Evolutionary conservation across 2,113 vertebrate species (phyloP).

Genomic region (Oncorhynchus tshawytscha): DNA sequence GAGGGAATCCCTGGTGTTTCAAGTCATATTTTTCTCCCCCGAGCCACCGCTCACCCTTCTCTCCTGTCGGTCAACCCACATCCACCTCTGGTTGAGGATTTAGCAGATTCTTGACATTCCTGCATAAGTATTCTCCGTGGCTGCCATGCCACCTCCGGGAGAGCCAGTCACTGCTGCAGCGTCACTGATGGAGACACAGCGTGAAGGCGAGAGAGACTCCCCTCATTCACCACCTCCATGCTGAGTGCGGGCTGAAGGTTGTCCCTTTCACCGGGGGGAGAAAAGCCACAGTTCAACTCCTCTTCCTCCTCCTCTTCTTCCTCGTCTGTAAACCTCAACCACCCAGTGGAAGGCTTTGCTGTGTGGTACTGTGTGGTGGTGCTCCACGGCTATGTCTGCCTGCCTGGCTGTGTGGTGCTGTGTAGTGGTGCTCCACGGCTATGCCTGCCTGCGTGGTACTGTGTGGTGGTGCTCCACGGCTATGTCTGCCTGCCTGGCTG

Average conservation of each 20-base stretch:
- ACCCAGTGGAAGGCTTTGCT: neutral
- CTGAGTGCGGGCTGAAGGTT: conserved; percentile 30
- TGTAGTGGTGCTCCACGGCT: too few species aligned
- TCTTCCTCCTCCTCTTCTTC: conserved; percentile 14
- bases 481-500: too few species aligned
- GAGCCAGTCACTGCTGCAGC: neutral
- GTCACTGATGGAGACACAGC: conserved; percentile 9
- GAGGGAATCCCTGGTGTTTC: conserved; percentile 55
- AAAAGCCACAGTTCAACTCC: conserved; percentile 26
- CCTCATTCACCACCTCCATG: conserved; percentile 1
- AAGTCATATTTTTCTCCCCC: neutral
- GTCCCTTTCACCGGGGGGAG: conserved; percentile 23
- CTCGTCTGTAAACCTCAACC: conserved; percentile 2
- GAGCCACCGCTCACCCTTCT: neutral
- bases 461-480: too few species aligned
- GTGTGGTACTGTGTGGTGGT: neutral
- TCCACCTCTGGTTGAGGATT: conserved; percentile 5
- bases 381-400: conserved; percentile 4
- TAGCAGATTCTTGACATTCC: conserved; percentile 25
- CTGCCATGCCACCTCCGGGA: conserved; percentile 18
- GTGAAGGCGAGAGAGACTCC: conserved; percentile 10
- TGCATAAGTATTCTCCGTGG: conserved; percentile 21
- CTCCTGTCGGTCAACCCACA: neutral
- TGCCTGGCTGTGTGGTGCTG: neutral
- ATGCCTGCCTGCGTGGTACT: too few species aligned